A percentile compares a stretch with the other conserved stretches of the same genome.
These are phyloP conservation scores for Venustaconcha ellipsiformis DNA, from an alignment of 1,140 invertebrate genomes.

Conservation along the genomic window DNA sequence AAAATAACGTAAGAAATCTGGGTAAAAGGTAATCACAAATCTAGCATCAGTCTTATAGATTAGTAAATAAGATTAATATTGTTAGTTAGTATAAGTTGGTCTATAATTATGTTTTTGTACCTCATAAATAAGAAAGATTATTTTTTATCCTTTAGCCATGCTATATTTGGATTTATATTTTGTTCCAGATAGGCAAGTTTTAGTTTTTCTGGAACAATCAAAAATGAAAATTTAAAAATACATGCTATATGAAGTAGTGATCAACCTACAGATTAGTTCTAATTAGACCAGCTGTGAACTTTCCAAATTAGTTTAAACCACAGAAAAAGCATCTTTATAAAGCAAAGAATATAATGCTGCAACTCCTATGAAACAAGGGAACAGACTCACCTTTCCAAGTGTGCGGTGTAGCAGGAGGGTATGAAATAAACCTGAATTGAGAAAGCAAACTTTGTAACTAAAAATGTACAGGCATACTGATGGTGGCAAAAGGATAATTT, in stretches of 20 bases:
- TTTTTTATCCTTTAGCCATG: not conserved
- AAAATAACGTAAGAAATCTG: conserved; percentile 14
- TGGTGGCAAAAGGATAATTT: too few relatives aligned
- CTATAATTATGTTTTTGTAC: not conserved
- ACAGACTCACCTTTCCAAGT: conserved; percentile 80
- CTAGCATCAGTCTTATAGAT: not conserved
- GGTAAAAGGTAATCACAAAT: conserved; percentile 1
- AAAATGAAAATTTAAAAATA: too few relatives aligned
- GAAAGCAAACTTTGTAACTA: conserved; percentile 4
- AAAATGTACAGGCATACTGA: too few relatives aligned
- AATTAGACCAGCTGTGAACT: not conserved
- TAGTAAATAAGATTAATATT: not conserved
- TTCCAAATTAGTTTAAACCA: not conserved
- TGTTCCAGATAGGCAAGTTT: too few relatives aligned
- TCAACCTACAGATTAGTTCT: not conserved
- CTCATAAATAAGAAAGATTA: not conserved
- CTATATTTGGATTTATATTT: too few relatives aligned
- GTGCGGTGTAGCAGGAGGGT: conserved; percentile 94
- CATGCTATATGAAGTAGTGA: not conserved
- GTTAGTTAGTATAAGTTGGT: not conserved
- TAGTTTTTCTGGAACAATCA: too few relatives aligned
- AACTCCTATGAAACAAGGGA: not conserved
- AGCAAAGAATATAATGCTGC: not conserved
- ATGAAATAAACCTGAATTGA: conserved; percentile 82
- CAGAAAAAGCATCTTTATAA: not conserved